Evolutionary conservation across 2,888 invertebrate species (phyloP).

Genomic region (Troides oblongomaculatus): DNA sequence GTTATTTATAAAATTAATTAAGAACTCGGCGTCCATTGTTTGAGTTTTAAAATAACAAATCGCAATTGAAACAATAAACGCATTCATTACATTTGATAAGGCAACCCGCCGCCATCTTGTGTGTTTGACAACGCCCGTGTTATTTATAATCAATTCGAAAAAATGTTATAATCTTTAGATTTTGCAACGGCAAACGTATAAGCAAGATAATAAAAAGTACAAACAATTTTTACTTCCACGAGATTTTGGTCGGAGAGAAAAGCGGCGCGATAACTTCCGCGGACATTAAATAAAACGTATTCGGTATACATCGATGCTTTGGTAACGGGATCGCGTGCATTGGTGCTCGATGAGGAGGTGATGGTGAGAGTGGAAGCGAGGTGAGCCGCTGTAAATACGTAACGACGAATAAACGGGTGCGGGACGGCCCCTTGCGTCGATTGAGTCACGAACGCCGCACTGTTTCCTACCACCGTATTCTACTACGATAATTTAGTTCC

Average conservation of each 20-base stretch:
- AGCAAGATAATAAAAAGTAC: slow-evolving; percentile 23
- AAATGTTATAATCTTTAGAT: slow-evolving; percentile 19
- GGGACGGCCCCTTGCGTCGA: slow-evolving; percentile 58
- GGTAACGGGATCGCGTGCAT: not conserved
- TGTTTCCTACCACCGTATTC: slow-evolving; percentile 48
- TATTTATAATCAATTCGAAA: slow-evolving; percentile 17
- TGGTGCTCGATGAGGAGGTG: slow-evolving; percentile 31
- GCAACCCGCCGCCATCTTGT: slow-evolving; percentile 35
- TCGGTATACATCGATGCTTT: slow-evolving; percentile 10
- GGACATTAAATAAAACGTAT: slow-evolving; percentile 21
- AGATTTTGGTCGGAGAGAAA: slow-evolving; percentile 18
- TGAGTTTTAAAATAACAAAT: slow-evolving; percentile 13
- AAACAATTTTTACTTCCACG: slow-evolving; percentile 18
- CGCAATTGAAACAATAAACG: slow-evolving; percentile 20
- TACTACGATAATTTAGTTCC: slow-evolving; percentile 45
- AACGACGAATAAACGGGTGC: slow-evolving; percentile 46
- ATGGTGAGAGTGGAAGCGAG: slow-evolving; percentile 37
- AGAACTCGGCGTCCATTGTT: slow-evolving; percentile 9
- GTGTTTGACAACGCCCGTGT: slow-evolving; percentile 27
- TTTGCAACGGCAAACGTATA: slow-evolving; percentile 26
- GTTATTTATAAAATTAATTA: slow-evolving; percentile 1
- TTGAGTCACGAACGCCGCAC: slow-evolving; percentile 65
- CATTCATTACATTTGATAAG: slow-evolving; percentile 29
- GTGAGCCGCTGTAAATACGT: slow-evolving; percentile 34
- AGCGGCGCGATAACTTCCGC: slow-evolving; percentile 10